Evolutionary conservation across 2,888 invertebrate species (phyloP).

Genomic region (Pristionchus entomophagus): DNA sequence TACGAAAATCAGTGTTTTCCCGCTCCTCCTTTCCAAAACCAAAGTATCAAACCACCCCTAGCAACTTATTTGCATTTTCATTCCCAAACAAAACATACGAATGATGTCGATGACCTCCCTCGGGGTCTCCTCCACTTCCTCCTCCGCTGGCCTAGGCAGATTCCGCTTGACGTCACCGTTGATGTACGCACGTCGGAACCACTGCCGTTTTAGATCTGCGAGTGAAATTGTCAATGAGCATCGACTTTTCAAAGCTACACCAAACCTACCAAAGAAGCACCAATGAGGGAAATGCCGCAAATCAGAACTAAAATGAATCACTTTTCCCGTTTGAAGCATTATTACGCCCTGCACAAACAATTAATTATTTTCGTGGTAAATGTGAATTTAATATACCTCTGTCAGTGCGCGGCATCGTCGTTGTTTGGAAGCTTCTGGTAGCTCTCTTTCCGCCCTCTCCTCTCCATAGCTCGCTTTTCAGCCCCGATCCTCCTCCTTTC

Average conservation of each 20-base stretch:
- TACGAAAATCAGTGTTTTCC: too few relatives aligned
- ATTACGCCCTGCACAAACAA: not conserved
- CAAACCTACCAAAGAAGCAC: not conserved
- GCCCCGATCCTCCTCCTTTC: not conserved
- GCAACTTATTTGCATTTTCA: too few relatives aligned
- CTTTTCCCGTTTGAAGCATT: not conserved
- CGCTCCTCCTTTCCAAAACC: too few relatives aligned
- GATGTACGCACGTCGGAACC: conserved; percentile 44
- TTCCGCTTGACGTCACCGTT: conserved; percentile 30
- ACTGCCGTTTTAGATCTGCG: conserved; percentile 24
- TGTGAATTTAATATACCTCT: not conserved
- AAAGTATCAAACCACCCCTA: too few relatives aligned
- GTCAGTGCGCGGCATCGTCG: not conserved
- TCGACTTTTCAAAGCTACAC: not conserved
- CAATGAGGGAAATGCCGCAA: not conserved
- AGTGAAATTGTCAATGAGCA: not conserved
- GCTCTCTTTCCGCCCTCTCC: not conserved
- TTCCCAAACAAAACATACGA: conserved; percentile 14
- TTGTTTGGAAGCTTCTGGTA: not conserved
- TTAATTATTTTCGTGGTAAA: not conserved
- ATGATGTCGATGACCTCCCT: conserved; percentile 36
- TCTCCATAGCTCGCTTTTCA: not conserved
- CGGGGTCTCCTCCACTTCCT: not conserved
- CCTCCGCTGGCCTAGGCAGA: not conserved
- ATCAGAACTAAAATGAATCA: not conserved